Conservation (phyloP, 2,888 invertebrate genomes). For the Ctenicera cuprea region DNA sequence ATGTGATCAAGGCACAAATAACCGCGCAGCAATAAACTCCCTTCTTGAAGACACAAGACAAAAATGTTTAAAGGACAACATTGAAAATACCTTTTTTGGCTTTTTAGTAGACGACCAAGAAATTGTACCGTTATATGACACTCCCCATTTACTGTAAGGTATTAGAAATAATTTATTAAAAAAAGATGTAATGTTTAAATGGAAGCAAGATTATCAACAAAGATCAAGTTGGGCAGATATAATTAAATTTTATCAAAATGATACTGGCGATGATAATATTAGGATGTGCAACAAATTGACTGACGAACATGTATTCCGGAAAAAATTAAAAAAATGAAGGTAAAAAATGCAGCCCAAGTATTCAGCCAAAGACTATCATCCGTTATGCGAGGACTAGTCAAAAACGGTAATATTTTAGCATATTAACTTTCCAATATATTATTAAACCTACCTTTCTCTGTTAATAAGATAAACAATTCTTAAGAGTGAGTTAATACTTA, state of each 20-base stretch:
- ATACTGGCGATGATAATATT: too few species aligned
- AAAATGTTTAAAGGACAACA: too few species aligned
- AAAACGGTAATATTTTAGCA: too few species aligned
- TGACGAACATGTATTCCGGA: background rate
- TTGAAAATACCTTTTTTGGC: too few species aligned
- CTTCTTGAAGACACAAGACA: slow-evolving; percentile 6
- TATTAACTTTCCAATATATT: too few species aligned
- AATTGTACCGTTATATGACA: slow-evolving; percentile 45
- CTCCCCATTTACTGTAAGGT: slow-evolving; percentile 44
- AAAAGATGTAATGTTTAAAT: background rate
- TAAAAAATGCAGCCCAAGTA: slow-evolving; percentile 32
- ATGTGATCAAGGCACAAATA: slow-evolving; percentile 47
- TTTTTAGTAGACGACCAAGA: slow-evolving; percentile 37
- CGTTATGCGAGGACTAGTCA: background rate
- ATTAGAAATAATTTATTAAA: slow-evolving; percentile 48
- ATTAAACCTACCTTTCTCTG: too few species aligned
- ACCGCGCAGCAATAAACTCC: slow-evolving; percentile 32
- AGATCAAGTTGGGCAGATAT: too few species aligned
- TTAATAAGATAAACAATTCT: too few species aligned
- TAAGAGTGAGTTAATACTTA: too few species aligned
- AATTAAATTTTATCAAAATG: slow-evolving; percentile 2
- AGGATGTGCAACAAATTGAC: slow-evolving; percentile 16
- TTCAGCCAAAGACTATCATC: slow-evolving; percentile 17
- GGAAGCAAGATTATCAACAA: too few species aligned
- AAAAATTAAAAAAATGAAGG: slow-evolving; percentile 37